These are phyloP conservation scores for Toxotes lorentzi DNA, from an alignment of 2,797 vertebrate species.

Conservation along the genomic window DNA sequence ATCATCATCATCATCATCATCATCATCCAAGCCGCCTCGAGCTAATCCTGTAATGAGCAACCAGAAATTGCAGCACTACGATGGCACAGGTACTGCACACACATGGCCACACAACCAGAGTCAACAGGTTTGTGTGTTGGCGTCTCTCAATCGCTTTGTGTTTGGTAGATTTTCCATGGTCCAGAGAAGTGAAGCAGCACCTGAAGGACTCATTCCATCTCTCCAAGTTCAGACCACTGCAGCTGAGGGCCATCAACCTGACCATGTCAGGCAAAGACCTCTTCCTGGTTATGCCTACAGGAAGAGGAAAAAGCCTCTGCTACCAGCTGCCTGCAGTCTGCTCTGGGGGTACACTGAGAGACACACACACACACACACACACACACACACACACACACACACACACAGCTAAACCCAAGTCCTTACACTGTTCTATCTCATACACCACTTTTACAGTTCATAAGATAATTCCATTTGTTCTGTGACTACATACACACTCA, in stretches of 20 bases:
- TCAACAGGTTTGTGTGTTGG: background rate
- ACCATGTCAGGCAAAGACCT: slow-evolving; percentile 91
- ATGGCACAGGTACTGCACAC: slow-evolving; percentile 86
- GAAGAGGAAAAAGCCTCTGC: slow-evolving; percentile 96
- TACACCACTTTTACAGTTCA: background rate
- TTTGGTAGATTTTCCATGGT: slow-evolving; percentile 93
- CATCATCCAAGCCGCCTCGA: slow-evolving; percentile 52
- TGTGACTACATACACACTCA: background rate
- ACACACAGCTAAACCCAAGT: background rate
- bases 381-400: background rate
- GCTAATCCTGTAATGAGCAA: slow-evolving; percentile 75
- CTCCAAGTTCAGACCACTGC: slow-evolving; percentile 89
- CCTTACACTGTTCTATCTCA: background rate
- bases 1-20: slow-evolving; percentile 44
- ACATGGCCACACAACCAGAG: rapidly evolving
- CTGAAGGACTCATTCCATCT: slow-evolving; percentile 89
- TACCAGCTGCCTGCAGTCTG: slow-evolving; percentile 95
- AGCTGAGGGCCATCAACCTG: slow-evolving; percentile 92
- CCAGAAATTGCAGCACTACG: slow-evolving; percentile 82
- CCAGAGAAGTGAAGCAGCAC: slow-evolving; percentile 82
- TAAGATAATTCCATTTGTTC: background rate
- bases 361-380: background rate
- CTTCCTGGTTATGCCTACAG: slow-evolving; percentile 97
- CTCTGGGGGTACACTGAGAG: slow-evolving; percentile 87
- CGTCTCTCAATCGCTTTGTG: background rate